Evolutionary conservation across 2,113 vertebrate genomes (phyloP).

Genomic region (Antennarius striatus): DNA sequence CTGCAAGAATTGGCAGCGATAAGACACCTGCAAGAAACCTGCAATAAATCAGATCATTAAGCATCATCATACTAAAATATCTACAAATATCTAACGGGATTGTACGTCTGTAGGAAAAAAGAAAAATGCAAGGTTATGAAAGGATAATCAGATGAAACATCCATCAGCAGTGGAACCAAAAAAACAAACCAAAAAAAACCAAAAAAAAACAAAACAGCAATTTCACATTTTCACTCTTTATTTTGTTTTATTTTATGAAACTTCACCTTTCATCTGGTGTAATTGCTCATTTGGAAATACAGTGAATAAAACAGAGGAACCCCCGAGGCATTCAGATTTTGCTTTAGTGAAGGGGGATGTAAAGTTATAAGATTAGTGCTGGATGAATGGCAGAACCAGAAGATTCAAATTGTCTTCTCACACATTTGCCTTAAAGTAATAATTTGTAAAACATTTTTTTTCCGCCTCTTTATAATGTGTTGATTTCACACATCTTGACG

Average conservation of each 20-base stretch:
- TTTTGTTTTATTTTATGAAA: conserved; percentile 21
- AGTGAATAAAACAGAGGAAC: conserved; percentile 36
- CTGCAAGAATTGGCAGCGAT: too few relatives aligned
- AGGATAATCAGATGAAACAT: too few relatives aligned
- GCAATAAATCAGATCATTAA: not conserved
- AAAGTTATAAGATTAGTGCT: not conserved
- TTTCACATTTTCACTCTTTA: conserved; percentile 20
- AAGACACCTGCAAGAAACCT: too few relatives aligned
- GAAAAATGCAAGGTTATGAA: too few relatives aligned
- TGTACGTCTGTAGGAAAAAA: too few relatives aligned
- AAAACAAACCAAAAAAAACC: not conserved
- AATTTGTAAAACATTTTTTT: not conserved
- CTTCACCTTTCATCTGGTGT: conserved; percentile 19
- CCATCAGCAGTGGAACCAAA: too few relatives aligned
- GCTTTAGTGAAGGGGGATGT: not conserved
- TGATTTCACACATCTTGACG: not conserved
- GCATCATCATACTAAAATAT: not conserved
- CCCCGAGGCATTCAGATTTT: conserved; percentile 22
- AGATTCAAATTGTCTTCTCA: not conserved
- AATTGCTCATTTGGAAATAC: conserved; percentile 31
- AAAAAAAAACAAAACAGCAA: not conserved
- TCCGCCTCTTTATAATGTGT: not conserved
- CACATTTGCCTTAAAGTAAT: too few relatives aligned
- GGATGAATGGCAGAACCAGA: not conserved
- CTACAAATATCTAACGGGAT: not conserved